Conservation (phyloP, 2,888 invertebrate species). For the Fragum sueziense region DNA sequence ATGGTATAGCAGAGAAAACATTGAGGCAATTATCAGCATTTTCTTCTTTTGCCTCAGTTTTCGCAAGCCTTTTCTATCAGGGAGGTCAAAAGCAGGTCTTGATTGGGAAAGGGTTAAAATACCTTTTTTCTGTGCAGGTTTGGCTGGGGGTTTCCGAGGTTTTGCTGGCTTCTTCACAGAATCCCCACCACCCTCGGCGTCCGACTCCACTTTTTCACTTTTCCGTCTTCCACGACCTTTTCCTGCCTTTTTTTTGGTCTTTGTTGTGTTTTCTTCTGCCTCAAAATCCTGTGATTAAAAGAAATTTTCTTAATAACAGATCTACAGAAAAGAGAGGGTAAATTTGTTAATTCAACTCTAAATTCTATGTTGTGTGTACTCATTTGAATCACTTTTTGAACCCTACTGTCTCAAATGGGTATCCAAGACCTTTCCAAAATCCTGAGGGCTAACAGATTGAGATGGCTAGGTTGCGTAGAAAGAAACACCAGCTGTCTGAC, state of each 20-base stretch:
- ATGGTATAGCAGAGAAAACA: too few relatives aligned
- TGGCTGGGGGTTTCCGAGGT: conserved; percentile 39
- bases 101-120: background rate
- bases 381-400: too few relatives aligned
- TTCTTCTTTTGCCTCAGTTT: background rate
- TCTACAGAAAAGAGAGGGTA: too few relatives aligned
- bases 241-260: conserved; percentile 29
- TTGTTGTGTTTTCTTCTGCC: conserved; percentile 48
- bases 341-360: too few relatives aligned
- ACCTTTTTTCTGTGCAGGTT: conserved; percentile 52
- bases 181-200: background rate
- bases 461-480: too few relatives aligned
- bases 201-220: conserved; percentile 48
- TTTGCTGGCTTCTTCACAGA: conserved; percentile 27
- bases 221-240: conserved; percentile 6
- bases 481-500: too few relatives aligned
- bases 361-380: too few relatives aligned
- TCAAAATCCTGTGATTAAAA: conserved; percentile 67
- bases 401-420: too few relatives aligned
- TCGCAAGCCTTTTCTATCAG: background rate
- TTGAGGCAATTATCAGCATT: too few relatives aligned
- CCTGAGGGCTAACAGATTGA: too few relatives aligned
- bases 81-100: background rate
- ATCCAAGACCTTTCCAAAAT: too few relatives aligned
- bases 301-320: too few relatives aligned